Base-by-base conservation (phyloP, 2,888 invertebrate species). In the Chaetogeoica ovagalla region DNA sequence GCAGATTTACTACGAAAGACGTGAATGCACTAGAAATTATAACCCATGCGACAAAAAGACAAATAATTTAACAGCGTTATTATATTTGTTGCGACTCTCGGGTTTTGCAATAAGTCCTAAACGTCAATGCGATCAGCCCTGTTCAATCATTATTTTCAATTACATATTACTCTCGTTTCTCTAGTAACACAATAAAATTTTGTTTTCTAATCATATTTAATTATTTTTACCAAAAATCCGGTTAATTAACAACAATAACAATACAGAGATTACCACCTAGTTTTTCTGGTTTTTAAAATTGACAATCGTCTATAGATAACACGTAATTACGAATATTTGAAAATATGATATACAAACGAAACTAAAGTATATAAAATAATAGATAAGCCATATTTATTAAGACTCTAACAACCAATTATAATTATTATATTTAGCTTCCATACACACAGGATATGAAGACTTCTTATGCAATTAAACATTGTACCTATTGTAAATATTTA, bases 201-300 rank as follows among this genome's bases (percentile, higher is more conserved):
- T 63, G 30, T 65, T 65, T 65, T 37, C 65, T 55, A 55, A 65
- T 37, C 9, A 73, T 37, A 2, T 63, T 37, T 55, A 74, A 74
- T 74, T 74, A 63, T 52, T 63, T 74, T 13, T 62, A 73, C 73
- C 73, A 39, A 74, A 74, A 63, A 55, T 55, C 5, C 30, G 55
- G n/a, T 52, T 9, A 59, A 59, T 59, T 48, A 11, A 66, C 21
- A n/a, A n/a, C n/a, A n/a, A n/a, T 17, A 13, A 23, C 17, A 68
- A 52, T n/a, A n/a, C 7, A 48, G 17, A 68, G 52, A 68, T 68
- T 11, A 62, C n/a, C 11, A 9, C 48, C 48, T 48, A 21, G n/a
- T 62, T 48, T 62, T 43, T 37, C 13, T 55, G 1, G 55, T 65
- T 30, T 55, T 55, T 17, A 74, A 21, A 74, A 37, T 74, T 55